Percentiles rank a stretch among this genome's conserved stretches.
These are phyloP conservation scores for Petrocephalus zakoni DNA, from an alignment of 2,113 vertebrate species.

Conservation along the genomic window DNA sequence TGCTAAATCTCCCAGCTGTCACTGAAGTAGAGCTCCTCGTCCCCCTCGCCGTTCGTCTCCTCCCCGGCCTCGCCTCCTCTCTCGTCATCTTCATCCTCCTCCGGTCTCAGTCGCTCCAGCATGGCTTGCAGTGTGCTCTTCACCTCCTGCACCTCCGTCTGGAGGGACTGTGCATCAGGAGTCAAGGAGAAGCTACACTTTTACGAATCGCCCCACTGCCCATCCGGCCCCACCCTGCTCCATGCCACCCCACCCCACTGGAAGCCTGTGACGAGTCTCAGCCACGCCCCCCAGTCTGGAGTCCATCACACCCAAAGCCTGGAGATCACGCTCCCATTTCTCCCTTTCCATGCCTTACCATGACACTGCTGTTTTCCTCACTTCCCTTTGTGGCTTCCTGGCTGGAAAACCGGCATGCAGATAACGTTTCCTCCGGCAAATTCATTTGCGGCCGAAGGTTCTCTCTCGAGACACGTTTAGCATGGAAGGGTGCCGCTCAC, in stretches of 20 bases:
- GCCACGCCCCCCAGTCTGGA: background rate
- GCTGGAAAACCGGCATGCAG: background rate
- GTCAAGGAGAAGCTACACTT: conserved; percentile 64
- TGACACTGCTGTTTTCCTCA: background rate
- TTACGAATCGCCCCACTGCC: background rate
- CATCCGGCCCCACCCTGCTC: background rate
- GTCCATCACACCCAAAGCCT: background rate
- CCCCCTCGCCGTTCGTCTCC: conserved; percentile 48
- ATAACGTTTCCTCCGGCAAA: background rate
- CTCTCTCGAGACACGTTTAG: conserved; percentile 16
- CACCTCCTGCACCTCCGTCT: conserved; percentile 75
- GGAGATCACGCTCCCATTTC: background rate
- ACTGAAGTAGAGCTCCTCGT: conserved; percentile 64
- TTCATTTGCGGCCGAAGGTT: background rate
- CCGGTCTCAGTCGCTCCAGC: conserved; percentile 68
- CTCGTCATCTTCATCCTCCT: conserved; percentile 59
- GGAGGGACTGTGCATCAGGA: conserved; percentile 65
- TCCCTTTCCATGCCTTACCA: background rate
- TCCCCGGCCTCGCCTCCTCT: conserved; percentile 12
- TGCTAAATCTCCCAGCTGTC: conserved; percentile 75
- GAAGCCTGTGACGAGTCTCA: background rate
- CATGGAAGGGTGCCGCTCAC: conserved; percentile 24
- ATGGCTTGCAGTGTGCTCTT: conserved; percentile 65
- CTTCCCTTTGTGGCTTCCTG: background rate
- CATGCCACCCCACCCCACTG: background rate